Evolutionary conservation across 2,888 invertebrate genomes (phyloP).

Genomic region (Leptinotarsa tumamoca): DNA sequence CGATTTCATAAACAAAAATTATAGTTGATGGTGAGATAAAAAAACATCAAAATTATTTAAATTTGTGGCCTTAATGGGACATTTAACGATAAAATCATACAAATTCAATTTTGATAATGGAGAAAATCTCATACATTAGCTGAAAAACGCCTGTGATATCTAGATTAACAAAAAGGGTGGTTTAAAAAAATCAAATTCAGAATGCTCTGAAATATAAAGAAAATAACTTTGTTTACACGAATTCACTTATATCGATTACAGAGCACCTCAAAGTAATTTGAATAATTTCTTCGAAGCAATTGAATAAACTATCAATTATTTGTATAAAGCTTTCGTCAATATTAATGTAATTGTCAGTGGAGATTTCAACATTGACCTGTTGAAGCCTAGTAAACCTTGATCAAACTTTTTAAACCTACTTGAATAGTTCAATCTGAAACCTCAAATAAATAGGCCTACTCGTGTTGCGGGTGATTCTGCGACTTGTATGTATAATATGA

Average conservation of each 20-base stretch:
- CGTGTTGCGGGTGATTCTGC: background rate
- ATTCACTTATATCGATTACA: background rate
- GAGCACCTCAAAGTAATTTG: background rate
- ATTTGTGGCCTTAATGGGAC: too few species aligned
- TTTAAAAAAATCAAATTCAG: too few species aligned
- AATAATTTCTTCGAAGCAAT: background rate
- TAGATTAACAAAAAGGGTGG: too few species aligned
- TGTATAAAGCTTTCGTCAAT: background rate
- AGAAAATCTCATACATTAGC: too few species aligned
- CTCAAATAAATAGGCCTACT: background rate
- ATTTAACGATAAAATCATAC: too few species aligned
- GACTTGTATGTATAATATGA: background rate
- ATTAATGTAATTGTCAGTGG: background rate
- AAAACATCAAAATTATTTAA: too few species aligned
- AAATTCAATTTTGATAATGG: too few species aligned
- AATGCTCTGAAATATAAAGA: too few species aligned
- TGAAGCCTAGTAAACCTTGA: background rate
- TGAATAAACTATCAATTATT: background rate
- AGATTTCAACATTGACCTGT: background rate
- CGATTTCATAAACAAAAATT: too few species aligned
- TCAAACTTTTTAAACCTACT: background rate
- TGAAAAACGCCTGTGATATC: too few species aligned
- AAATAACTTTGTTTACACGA: too few species aligned
- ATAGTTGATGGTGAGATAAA: too few species aligned
- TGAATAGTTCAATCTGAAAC: background rate